Percentiles rank a stretch among this genome's conserved stretches.
These are phyloP conservation scores for Sebastes kiyomatsui DNA, from an alignment of 2,797 vertebrate genomes.

Conservation along the genomic window DNA sequence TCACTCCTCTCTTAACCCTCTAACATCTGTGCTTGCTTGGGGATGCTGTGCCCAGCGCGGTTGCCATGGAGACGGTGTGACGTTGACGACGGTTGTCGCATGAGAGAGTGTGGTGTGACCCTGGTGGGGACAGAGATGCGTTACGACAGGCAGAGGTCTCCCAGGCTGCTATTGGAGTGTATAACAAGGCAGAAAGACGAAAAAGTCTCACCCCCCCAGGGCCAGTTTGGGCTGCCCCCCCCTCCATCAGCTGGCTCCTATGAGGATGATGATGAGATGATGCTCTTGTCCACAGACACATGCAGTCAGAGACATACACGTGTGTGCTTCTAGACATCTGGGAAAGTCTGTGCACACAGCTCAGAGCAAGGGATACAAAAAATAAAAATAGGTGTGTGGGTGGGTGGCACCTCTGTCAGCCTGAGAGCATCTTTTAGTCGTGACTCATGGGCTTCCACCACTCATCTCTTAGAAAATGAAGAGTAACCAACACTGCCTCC, in stretches of 20 bases:
- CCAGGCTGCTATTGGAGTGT: constrained; percentile 33
- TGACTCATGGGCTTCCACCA: constrained; percentile 71
- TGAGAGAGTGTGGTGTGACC: constrained; percentile 64
- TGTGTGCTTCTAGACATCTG: not conserved
- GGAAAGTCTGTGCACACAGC: not conserved
- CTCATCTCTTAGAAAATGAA: constrained; percentile 42
- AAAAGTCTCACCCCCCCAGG: not conserved
- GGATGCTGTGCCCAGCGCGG: constrained; percentile 63
- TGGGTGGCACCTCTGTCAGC: constrained; percentile 22
- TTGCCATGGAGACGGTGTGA: constrained; percentile 74
- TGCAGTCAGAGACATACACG: not conserved
- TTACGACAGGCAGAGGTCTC: constrained; percentile 67
- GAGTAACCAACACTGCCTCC: constrained; percentile 18
- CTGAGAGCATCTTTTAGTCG: constrained; percentile 17
- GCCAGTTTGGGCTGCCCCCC: constrained; percentile 13
- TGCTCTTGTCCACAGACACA: constrained; percentile 3
- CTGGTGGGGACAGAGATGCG: constrained; percentile 62
- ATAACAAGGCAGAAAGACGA: not conserved
- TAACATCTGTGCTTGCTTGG: constrained; percentile 64
- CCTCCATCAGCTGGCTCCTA: constrained; percentile 2
- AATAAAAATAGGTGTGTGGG: not conserved
- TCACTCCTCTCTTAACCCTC: constrained; percentile 46
- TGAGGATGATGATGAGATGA: constrained; percentile 9
- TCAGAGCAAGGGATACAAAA: not conserved
- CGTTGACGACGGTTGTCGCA: constrained; percentile 66